A percentile compares a stretch with the other conserved stretches of the same genome.
Conservation (phyloP, 1,140 invertebrate genomes). For the Aradophagus sp. region DNA sequence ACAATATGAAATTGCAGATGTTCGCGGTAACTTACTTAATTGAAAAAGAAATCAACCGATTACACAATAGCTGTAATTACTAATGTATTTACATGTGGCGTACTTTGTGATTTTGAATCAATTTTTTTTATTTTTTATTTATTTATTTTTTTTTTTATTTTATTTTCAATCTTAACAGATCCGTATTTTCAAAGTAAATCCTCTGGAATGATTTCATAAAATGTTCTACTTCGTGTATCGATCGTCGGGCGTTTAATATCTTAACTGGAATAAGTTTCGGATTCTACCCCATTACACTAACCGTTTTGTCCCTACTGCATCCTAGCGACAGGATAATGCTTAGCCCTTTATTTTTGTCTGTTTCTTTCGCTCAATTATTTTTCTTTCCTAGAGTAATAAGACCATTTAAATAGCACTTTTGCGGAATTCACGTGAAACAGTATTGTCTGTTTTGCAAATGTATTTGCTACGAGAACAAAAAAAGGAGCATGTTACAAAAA, state of each 20-base stretch:
- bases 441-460: no score
- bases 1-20: no score
- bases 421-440: neutral
- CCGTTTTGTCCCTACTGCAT: conserved; percentile 63
- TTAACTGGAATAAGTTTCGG: conserved; percentile 68
- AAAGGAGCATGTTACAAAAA: no score
- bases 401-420: conserved; percentile 53
- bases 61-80: neutral
- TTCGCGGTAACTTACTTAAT: neutral
- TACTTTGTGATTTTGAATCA: conserved; percentile 26
- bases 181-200: conserved; percentile 51
- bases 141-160: conserved; percentile 34
- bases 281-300: conserved; percentile 70
- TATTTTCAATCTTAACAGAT: conserved; percentile 46
- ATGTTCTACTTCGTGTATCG: conserved; percentile 58
- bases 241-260: conserved; percentile 63
- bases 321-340: conserved; percentile 65
- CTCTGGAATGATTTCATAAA: conserved; percentile 56
- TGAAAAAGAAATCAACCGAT: conserved; percentile 11
- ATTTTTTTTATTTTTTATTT: conserved; percentile 36
- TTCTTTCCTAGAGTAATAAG: conserved; percentile 61
- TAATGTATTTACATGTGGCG: conserved; percentile 25
- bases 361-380: conserved; percentile 62
- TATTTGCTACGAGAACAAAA: no score
- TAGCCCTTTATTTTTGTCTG: conserved; percentile 53